phyloP scores from a whole-genome alignment of 2,113 vertebrate genomes.

The Cephalopholis sonnerati region DNA sequence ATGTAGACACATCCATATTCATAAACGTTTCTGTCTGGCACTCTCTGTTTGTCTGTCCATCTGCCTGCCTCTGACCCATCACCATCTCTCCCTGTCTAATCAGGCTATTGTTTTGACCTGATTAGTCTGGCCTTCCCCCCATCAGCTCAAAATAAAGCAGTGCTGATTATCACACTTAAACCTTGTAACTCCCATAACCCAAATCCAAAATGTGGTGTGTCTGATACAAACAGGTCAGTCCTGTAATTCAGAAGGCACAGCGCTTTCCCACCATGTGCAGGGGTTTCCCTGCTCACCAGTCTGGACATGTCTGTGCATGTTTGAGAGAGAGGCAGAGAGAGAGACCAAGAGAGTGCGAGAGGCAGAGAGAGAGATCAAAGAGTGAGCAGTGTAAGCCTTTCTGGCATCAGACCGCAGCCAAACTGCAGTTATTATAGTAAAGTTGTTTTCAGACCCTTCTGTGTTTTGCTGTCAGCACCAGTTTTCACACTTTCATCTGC shows the following conservation, averaged over 20 bases:
- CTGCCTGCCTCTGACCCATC: constrained; percentile 65
- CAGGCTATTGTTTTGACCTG: constrained; percentile 57
- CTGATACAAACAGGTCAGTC: constrained; percentile 37
- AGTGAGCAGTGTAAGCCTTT: constrained; percentile 34
- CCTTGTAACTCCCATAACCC: constrained; percentile 23
- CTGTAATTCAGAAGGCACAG: constrained; percentile 50
- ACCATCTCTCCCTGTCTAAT: constrained; percentile 43
- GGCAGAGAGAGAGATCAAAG: constrained; percentile 13
- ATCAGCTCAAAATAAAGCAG: constrained; percentile 17
- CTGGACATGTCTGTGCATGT: constrained; percentile 66
- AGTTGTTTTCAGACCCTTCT: not conserved
- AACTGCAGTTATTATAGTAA: constrained; percentile 22
- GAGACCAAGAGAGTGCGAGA: too few relatives aligned
- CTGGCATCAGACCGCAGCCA: not conserved
- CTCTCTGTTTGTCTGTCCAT: constrained; percentile 60
- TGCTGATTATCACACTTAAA: constrained; percentile 27
- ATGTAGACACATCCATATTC: constrained; percentile 71
- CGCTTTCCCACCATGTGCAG: constrained; percentile 25
- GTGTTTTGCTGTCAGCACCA: not conserved
- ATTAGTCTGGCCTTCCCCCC: constrained; percentile 22
- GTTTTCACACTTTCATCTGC: constrained; percentile 16
- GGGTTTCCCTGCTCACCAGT: constrained; percentile 41
- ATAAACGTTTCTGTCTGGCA: constrained; percentile 55
- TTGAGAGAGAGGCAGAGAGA: not conserved
- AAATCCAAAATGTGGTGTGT: constrained; percentile 17